Conservation (phyloP, 2,113 vertebrate genomes). For the Cheirogaleus medius region DNA sequence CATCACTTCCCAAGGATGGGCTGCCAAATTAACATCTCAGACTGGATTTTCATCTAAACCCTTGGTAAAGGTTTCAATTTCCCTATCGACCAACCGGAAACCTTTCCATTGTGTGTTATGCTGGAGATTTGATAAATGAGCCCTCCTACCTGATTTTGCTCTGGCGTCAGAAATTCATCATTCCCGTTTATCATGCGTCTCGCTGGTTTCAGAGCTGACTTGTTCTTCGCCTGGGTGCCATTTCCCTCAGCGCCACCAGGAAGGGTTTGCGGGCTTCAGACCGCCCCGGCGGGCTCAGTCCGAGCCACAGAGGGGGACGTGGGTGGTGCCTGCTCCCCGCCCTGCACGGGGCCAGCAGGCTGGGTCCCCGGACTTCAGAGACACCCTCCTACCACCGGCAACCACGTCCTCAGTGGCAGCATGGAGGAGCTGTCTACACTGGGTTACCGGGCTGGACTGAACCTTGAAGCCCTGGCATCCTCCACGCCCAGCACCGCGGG, state of each 20-base stretch:
- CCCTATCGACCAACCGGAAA: background rate
- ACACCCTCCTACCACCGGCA: accelerated
- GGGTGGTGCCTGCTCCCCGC: accelerated
- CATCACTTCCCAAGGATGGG: background rate
- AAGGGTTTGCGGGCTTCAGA: background rate
- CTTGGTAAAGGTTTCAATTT: background rate
- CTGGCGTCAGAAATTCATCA: background rate
- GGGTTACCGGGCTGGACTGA: background rate
- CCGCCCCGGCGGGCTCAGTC: accelerated
- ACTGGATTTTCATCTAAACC: background rate
- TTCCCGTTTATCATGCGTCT: slow-evolving; percentile 7
- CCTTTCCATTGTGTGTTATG: background rate
- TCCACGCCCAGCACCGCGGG: background rate
- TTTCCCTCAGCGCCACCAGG: background rate
- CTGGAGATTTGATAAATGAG: background rate
- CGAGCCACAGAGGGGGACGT: accelerated
- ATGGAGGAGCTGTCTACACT: accelerated
- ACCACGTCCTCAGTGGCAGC: background rate
- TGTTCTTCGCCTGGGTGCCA: background rate
- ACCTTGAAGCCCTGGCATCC: too few species aligned
- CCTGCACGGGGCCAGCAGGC: accelerated
- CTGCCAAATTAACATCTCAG: background rate
- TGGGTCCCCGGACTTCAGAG: accelerated
- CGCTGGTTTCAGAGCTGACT: background rate
- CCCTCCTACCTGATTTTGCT: background rate